A percentile compares a stretch with the other conserved stretches of the same genome.
Evolutionary conservation across 2,888 invertebrate genomes (phyloP).

Genomic region (Leptura quadrifasciata): DNA sequence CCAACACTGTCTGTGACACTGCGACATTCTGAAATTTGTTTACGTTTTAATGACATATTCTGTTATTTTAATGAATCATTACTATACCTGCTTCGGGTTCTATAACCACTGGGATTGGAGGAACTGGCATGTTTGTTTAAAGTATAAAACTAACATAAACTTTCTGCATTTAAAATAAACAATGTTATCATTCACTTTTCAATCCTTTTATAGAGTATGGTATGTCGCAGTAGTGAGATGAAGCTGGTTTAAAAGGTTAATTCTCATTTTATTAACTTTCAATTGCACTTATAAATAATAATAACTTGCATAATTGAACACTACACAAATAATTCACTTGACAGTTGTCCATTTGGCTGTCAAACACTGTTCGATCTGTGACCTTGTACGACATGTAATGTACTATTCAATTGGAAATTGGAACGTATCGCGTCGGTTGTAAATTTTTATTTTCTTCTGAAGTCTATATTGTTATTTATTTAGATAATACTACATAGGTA

Average conservation of each 20-base stretch:
- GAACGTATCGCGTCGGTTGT: neutral
- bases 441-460: neutral
- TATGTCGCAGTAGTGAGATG: constrained; percentile 39
- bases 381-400: constrained; percentile 37
- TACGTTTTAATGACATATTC: constrained; percentile 49
- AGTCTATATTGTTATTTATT: neutral
- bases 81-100: constrained; percentile 68
- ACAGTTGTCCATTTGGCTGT: constrained; percentile 51
- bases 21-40: constrained; percentile 68
- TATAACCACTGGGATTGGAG: constrained; percentile 63
- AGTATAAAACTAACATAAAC: constrained; percentile 46
- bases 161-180: constrained; percentile 50
- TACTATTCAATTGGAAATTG: constrained; percentile 17
- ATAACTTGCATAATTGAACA: constrained; percentile 62
- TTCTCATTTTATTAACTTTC: constrained; percentile 53
- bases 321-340: constrained; percentile 51
- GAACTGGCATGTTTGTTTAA: constrained; percentile 65
- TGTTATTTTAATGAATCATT: constrained; percentile 62
- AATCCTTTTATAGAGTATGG: constrained; percentile 36
- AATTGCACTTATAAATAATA: constrained; percentile 55
- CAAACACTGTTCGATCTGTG: constrained; percentile 36
- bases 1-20: constrained; percentile 79
- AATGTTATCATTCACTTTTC: constrained; percentile 45
- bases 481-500: neutral
- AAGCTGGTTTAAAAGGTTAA: constrained; percentile 45